Evolutionary conservation across 2,888 invertebrate genomes (phyloP).

Genomic region (Cryptophagus acutangulus): DNA sequence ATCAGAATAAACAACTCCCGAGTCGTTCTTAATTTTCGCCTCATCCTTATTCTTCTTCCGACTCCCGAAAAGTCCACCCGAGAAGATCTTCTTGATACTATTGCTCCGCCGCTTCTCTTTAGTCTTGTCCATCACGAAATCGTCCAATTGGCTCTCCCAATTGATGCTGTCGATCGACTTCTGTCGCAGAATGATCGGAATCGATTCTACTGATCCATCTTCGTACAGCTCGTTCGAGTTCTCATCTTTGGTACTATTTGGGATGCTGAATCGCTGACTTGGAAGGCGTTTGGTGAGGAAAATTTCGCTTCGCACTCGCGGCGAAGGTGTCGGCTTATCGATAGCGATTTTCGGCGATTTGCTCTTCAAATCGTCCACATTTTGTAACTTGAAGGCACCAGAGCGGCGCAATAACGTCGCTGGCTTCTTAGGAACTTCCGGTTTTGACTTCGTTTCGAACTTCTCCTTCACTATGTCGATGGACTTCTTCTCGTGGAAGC

Average conservation of each 20-base stretch:
- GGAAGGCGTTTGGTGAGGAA: neutral
- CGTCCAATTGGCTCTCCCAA: conserved; percentile 33
- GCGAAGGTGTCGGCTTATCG: no score
- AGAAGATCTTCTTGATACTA: conserved; percentile 41
- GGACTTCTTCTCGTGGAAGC: conserved; percentile 21
- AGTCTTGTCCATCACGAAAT: conserved; percentile 44
- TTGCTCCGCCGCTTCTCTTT: conserved; percentile 30
- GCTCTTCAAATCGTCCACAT: no score
- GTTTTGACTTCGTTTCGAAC: conserved; percentile 22
- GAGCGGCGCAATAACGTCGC: neutral
- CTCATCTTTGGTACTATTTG: conserved; percentile 27
- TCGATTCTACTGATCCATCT: neutral
- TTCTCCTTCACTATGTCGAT: conserved; percentile 29
- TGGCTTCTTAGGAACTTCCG: neutral
- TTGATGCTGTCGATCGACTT: conserved; percentile 40
- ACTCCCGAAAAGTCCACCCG: conserved; percentile 38
- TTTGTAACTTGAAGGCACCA: neutral
- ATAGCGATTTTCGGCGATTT: no score
- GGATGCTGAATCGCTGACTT: neutral
- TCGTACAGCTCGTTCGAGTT: conserved; percentile 29
- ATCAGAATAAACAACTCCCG: conserved; percentile 22
- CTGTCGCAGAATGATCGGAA: conserved; percentile 27
- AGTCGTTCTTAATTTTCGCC: conserved; percentile 29
- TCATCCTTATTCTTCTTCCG: conserved; percentile 45
- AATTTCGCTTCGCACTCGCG: neutral